Base-by-base conservation (phyloP, 2,888 invertebrate species). In the Caenorhabditis zanzibari region DNA sequence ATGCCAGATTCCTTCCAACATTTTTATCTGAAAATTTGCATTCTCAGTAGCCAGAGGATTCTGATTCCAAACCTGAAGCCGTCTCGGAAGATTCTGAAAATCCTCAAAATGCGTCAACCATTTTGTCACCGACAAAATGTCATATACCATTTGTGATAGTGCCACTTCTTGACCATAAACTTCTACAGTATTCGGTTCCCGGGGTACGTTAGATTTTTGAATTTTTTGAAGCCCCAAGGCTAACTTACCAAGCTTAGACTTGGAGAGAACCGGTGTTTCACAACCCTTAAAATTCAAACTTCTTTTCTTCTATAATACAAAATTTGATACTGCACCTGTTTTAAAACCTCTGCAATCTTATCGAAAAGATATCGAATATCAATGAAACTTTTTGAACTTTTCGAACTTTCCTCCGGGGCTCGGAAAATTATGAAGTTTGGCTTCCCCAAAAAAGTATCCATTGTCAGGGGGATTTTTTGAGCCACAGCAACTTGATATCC, bases 1-100 rank as follows among this genome's bases (percentile, higher is more conserved):
- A 1, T 10, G 35, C 81, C 81, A 81, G 14, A 28, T 47, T 38
- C 58, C 49, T 66, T 75, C 47, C 1, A 68, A 41, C 5, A 81
- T 75, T 61, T 61, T 49, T 10, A 81, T 24, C 80, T 80, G 41
- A 38, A 41, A 26, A 5, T 47, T 63, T 41, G n/a, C 7, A 19
- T 19, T 10, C n/a, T n/a, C n/a, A n/a, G n/a, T 28, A 73, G 47
- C 69, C 66, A 3, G 69, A 58, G 12, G 61, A 44, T 16, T 9
- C 2, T 14, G 1, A 16, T 44, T 0, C 16, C 44, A 44, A 44
- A 44, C 44, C 19, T 47, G 47, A 4, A 47, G 19, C 5, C 19
- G 32, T 6, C 52, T 16, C 1, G 83, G 74, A 1, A 83, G 26
- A 7, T 49, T 14, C 16, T 26, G 52, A 47, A 83, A 83, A 32